phyloP scores from a whole-genome alignment of 2,797 vertebrate genomes.

The Acanthurus leucopareius region DNA sequence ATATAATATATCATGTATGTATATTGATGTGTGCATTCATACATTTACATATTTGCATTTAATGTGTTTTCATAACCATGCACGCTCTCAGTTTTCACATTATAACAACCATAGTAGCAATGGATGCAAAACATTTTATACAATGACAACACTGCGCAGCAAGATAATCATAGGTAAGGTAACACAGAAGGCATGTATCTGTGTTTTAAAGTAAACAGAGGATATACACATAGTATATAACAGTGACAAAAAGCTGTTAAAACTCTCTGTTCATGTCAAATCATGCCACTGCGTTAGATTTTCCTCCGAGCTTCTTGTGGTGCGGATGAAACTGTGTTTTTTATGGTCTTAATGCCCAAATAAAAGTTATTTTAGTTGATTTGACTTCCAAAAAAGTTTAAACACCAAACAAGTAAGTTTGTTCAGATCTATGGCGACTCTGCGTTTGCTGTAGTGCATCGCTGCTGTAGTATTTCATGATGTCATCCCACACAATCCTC shows the following conservation, averaged over 20 bases:
- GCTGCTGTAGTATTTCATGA: background rate
- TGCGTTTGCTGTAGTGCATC: background rate
- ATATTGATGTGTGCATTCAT: no score
- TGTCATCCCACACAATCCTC: constrained; percentile 22
- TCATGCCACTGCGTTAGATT: no score
- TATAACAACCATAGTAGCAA: background rate
- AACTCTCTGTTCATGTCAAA: background rate
- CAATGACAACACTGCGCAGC: background rate
- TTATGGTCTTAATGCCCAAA: background rate
- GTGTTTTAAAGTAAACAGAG: background rate
- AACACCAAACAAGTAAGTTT: background rate
- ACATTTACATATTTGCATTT: background rate
- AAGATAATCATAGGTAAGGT: background rate
- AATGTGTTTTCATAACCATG: background rate
- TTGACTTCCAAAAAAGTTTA: background rate
- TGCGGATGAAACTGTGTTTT: background rate
- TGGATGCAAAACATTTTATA: background rate
- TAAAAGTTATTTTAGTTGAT: no score
- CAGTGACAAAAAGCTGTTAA: background rate
- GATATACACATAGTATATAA: background rate
- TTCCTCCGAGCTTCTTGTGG: no score
- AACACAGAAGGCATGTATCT: background rate
- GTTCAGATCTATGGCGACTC: background rate
- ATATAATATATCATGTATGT: no score
- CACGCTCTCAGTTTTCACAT: background rate